Base-by-base conservation (phyloP, 2,797 vertebrate species). In the Aplochiton taeniatus region DNA sequence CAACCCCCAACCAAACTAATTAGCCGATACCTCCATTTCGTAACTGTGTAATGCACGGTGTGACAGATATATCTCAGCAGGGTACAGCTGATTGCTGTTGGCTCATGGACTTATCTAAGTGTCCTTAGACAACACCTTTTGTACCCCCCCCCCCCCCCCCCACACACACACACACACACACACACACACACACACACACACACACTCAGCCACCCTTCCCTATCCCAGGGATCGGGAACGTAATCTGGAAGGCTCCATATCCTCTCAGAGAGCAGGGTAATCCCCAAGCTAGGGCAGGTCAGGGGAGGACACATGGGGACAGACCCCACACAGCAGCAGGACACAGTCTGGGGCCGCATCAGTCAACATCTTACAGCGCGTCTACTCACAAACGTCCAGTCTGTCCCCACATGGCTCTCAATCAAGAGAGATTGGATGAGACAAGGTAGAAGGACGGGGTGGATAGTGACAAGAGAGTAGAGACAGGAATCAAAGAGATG, bases 361-460 rank as follows among this genome's bases (percentile, higher is more conserved):
- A 31, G 31, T 31, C n/a, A n/a, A n/a, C n/a, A n/a, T n/a, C n/a
- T n/a, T n/a, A n/a, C n/a, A n/a, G n/a, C n/a, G n/a, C n/a, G n/a
- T n/a, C n/a, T n/a, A n/a, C n/a, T n/a, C n/a, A n/a, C n/a, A n/a
- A n/a, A n/a, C n/a, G n/a, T n/a, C 31, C 6, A 31, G 31, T 31
- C 31, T 31, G 31, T 31, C 31, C 31, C 31, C 31, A 31, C 31
- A 31, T 31, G 31, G 31, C 31, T 31, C 31, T 31, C 31, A 31
- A 2, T 31, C 31, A 31, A 59, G 52, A 81, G 69, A 77, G n/a
- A 49, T 62, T 47, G 49, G 20, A 64, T 16, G 58, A 61, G 59
- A 49, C 66, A 41, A 8, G 53, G 58, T 18, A 48, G 44, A 54
- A 44, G 61, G 59, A 6, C 31, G 31, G 18, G 68, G 48, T 49